Base-by-base conservation (phyloP, 2,888 invertebrate genomes). In the Toxonevra muliebris region DNA sequence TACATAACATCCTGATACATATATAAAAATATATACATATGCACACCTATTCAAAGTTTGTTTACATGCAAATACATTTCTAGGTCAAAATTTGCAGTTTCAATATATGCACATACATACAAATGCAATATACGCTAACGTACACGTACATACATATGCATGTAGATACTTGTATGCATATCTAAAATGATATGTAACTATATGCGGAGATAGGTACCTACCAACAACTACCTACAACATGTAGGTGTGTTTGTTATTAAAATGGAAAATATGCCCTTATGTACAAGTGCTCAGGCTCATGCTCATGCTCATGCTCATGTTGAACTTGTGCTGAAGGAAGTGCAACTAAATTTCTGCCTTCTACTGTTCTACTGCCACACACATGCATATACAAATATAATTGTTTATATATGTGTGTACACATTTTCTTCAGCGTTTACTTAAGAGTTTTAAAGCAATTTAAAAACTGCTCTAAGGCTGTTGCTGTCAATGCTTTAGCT, bases 51-150 rank as follows among this genome's bases (percentile, higher is more conserved):
- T 58, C 17, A 17, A 15, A 53, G 58, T 67, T 63, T 59, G 43
- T 67, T 67, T 62, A 63, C 62, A 53, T 63, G 63, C 57, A 59
- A 63, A 59, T 53, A 55, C 1, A 66, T 67, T 63, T 67, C 67
- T 63, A 48, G 67, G 63, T 67, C 59, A 64, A 60, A 43, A 15
- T 61, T 61, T 58, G 42, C 48, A 53, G 53, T 19, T 19, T 15
- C 48, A n/a, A 48, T 12, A 10, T 15, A 15, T 52, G 13, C 53
- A n/a, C 53, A 52, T 52, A 1, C 17, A 52, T 52, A 43, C 43
- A 43, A 12, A 9, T 9, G 12, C 9, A 43, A 43, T 43, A 43
- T 43, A 10, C 43, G 43, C 45, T 13, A 11, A 45, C 2, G 13
- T 13, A 45, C 1, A 1, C 19, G 12, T 11, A 42, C 42, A n/a